Evolutionary conservation across 2,113 vertebrate species (phyloP), one percentile per base, ranked within the genome.

Genomic region (Catagonus wagneri): DNA sequence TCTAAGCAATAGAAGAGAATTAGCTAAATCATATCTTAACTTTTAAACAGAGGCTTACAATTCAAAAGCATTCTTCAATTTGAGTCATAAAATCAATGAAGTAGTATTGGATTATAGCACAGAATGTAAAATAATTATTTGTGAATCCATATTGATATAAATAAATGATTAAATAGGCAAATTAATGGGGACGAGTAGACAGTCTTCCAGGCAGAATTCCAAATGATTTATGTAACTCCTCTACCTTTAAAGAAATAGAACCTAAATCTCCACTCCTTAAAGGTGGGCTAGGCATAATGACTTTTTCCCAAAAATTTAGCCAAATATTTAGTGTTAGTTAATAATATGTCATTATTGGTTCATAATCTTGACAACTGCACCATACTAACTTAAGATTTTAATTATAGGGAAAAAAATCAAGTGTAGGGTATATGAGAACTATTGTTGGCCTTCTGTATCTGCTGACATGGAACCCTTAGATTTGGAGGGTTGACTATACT

Each of bases 81-180:
- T 90, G 34, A 97, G 66, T 20, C 75, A 93, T 19, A 83, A 65
- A 72, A 90, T 78, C 83, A 83, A 89, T 54, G 32, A 84, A 60
- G 17, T 44, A 65, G 11, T 25, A 50, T 29, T 90, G 23, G 34
- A 72, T 89, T 78, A 44, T 72, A 65, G 76, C 17, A 25, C 22
- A 66, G 75, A 72, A 69, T 63, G 87, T 69, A 74, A 90, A 90
- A 92, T 81, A 66, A 83, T n/a, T 39, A 91, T 54, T 15, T 23
- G 44, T 39, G 34, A 93, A 44, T 61, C 29, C 29, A 85, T 36
- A 66, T 60, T 54, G 17, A 34, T 75, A 58, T 85, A 80, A 85
- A 74, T 89, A 61, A 89, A 71, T 83, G 36, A 75, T 63, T 32
- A 25, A 52, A 32, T 36, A 68, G 52, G 6, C 90, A 78, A 93